These are phyloP conservation scores for Tiliqua scincoides DNA, from an alignment of 2,113 vertebrate species.

Conservation along the genomic window DNA sequence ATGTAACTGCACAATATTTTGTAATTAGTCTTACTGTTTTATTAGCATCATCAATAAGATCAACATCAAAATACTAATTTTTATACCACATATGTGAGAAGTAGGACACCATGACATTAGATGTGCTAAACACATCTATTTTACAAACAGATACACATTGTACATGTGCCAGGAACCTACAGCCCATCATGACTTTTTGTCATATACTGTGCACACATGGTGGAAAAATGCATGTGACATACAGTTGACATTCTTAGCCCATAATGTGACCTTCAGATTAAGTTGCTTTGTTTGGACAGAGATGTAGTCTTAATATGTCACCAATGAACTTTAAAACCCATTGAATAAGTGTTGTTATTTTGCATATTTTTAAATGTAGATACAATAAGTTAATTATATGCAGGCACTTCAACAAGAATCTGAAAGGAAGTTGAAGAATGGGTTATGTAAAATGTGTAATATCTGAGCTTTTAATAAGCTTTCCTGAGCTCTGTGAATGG, in stretches of 20 bases:
- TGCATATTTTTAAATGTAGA: constrained; percentile 21
- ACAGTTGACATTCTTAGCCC: background rate
- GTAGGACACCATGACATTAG: background rate
- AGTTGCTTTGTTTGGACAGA: constrained; percentile 1
- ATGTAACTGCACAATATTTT: background rate
- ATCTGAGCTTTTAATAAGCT: constrained; percentile 10
- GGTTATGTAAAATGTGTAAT: background rate
- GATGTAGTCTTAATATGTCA: background rate
- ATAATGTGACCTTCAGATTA: background rate
- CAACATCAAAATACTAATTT: background rate
- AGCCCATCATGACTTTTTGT: background rate
- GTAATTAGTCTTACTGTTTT: background rate
- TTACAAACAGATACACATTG: background rate
- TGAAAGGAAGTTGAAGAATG: constrained; percentile 41
- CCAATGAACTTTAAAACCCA: constrained; percentile 32
- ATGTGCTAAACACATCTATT: background rate
- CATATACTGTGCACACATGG: background rate
- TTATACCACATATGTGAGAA: background rate
- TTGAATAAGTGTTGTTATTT: constrained; percentile 7
- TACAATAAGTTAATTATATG: constrained; percentile 35
- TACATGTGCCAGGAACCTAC: background rate
- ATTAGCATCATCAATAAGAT: background rate
- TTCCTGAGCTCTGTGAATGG: background rate
- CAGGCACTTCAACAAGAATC: constrained; percentile 31
- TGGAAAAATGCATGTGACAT: background rate